These are phyloP conservation scores for Romanogobio albipinnatus DNA, from an alignment of 2,113 vertebrate genomes.

Conservation along the genomic window DNA sequence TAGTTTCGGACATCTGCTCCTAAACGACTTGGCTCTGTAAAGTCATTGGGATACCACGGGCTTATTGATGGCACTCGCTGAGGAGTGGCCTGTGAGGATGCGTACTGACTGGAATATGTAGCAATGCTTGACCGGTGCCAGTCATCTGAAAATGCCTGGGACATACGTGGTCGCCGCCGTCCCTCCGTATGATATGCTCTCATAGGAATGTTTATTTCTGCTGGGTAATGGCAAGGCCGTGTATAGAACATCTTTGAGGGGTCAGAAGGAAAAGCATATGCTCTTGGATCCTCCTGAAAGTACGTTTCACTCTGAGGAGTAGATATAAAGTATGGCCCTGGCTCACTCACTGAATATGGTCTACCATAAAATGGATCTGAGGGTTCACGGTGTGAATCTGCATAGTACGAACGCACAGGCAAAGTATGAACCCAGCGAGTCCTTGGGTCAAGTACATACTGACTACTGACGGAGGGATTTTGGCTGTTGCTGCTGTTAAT, in stretches of 20 bases:
- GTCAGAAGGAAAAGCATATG: conserved; percentile 72
- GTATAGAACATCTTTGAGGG: conserved; percentile 77
- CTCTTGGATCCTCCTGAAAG: conserved; percentile 75
- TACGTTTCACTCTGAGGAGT: conserved; percentile 68
- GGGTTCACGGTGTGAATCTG: conserved; percentile 69
- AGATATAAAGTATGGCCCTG: conserved; percentile 78
- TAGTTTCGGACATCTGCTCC: conserved; percentile 85
- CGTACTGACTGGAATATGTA: conserved; percentile 74
- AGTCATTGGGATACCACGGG: conserved; percentile 79
- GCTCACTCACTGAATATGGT: conserved; percentile 78
- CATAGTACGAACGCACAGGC: conserved; percentile 73
- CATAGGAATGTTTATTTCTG: conserved; percentile 77
- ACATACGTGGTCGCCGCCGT: conserved; percentile 72
- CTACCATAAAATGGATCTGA: conserved; percentile 67
- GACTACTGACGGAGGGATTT: conserved; percentile 74
- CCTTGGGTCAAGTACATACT: conserved; percentile 72
- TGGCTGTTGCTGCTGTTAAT: conserved; percentile 74
- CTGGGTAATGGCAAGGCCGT: conserved; percentile 79
- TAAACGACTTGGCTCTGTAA: conserved; percentile 75
- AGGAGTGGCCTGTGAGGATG: conserved; percentile 74
- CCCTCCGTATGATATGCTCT: conserved; percentile 76
- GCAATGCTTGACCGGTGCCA: conserved; percentile 84
- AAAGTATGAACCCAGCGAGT: conserved; percentile 77
- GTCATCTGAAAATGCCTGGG: conserved; percentile 81
- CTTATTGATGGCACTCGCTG: conserved; percentile 74